Conservation (phyloP, 1,140 invertebrate genomes). For the Megalopta genalis region DNA sequence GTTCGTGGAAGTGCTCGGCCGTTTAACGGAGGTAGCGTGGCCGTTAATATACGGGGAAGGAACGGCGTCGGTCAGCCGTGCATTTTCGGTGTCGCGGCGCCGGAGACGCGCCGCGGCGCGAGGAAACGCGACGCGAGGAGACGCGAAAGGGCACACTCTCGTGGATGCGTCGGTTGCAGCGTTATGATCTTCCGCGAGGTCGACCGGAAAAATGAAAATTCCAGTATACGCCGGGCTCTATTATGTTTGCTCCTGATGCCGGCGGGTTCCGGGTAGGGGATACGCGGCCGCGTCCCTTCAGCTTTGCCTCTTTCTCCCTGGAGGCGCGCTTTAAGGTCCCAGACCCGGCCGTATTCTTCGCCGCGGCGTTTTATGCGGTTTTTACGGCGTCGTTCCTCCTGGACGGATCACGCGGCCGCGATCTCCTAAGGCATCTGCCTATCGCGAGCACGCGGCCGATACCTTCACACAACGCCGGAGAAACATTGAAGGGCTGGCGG, state of each 20-base stretch:
- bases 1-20: not conserved
- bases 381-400: conserved; percentile 69
- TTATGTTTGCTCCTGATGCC: conserved; percentile 64
- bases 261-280: conserved; percentile 51
- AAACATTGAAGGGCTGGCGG: conserved; percentile 25
- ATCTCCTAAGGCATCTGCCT: conserved; percentile 29
- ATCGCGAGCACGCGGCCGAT: not conserved
- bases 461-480: not conserved
- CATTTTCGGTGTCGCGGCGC: conserved; percentile 41
- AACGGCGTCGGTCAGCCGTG: conserved; percentile 40
- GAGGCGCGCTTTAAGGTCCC: conserved; percentile 63
- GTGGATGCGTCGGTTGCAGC: conserved; percentile 39
- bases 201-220: conserved; percentile 75
- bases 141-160: not conserved
- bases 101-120: conserved; percentile 4
- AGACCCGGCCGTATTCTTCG: conserved; percentile 52
- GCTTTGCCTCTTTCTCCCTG: conserved; percentile 7
- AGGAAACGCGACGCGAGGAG: too few species aligned
- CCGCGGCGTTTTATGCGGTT: conserved; percentile 60
- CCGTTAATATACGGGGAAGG: conserved; percentile 29
- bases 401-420: conserved; percentile 53
- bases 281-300: conserved; percentile 21
- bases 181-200: conserved; percentile 71
- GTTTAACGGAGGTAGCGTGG: not conserved
- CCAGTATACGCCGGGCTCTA: conserved; percentile 64